Conservation (phyloP, 2,888 invertebrate genomes). For the Chloroclysta siterata region DNA sequence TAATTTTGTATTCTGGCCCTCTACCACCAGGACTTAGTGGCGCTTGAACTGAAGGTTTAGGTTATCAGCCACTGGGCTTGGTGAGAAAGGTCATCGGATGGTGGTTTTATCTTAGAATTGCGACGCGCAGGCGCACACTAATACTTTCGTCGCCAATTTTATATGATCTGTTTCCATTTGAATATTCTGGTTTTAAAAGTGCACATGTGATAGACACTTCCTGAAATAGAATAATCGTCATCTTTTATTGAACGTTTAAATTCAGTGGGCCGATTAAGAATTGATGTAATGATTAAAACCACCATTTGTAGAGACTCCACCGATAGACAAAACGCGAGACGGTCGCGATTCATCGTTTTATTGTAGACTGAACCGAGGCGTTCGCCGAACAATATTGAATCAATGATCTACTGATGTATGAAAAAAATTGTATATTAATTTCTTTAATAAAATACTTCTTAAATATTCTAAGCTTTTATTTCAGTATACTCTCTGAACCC, state of each 20-base stretch:
- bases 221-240: no score
- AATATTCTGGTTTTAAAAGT: no score
- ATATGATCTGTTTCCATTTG: no score
- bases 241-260: no score
- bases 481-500: conserved; percentile 2
- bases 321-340: conserved; percentile 46
- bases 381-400: conserved; percentile 64
- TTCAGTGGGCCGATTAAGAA: neutral
- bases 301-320: conserved; percentile 5
- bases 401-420: conserved; percentile 74
- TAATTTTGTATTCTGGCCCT: conserved; percentile 1
- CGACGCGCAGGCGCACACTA: conserved; percentile 4
- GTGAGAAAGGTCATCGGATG: conserved; percentile 7
- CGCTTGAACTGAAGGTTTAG: neutral
- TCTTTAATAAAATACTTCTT: conserved; percentile 82
- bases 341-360: conserved; percentile 39
- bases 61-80: conserved; percentile 4
- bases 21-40: conserved; percentile 2
- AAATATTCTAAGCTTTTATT: conserved; percentile 49
- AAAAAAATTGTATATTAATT: conserved; percentile 83
- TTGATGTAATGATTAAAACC: conserved; percentile 12
- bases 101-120: conserved; percentile 22
- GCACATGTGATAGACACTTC: no score
- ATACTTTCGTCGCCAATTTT: neutral
- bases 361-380: conserved; percentile 66